Conservation (phyloP, 2,113 vertebrate species). For the Ancistrus triradiatus region DNA sequence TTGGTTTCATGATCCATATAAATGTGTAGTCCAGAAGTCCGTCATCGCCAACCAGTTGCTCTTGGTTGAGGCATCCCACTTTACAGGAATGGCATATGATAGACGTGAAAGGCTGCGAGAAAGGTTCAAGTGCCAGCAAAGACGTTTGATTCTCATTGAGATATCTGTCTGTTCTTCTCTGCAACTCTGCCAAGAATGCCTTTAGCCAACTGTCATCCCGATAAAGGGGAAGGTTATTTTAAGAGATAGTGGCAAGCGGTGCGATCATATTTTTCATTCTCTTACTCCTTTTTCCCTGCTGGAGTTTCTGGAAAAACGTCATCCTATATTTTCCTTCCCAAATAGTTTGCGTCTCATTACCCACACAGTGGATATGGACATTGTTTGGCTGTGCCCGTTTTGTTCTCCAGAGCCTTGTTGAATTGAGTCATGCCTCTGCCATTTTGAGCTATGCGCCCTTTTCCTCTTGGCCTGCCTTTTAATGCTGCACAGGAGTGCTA, state of each 20-base stretch:
- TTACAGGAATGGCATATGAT: conserved; percentile 19
- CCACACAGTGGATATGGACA: neutral
- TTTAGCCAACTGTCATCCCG: conserved; percentile 34
- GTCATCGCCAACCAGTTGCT: conserved; percentile 18
- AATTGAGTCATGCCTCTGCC: conserved; percentile 2
- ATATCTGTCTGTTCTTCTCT: conserved; percentile 33
- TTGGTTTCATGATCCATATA: no score
- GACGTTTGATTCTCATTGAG: conserved; percentile 38
- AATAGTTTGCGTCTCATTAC: conserved; percentile 5
- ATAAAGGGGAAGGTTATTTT: conserved; percentile 32
- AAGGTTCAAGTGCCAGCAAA: conserved; percentile 39
- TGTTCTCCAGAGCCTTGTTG: neutral
- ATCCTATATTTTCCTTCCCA: no score
- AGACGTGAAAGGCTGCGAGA: conserved; percentile 15
- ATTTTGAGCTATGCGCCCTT: neutral
- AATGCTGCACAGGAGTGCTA: conserved; percentile 3
- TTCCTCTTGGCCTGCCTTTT: neutral
- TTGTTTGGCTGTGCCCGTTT: neutral
- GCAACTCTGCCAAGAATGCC: conserved; percentile 26
- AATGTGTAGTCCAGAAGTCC: conserved; percentile 11
- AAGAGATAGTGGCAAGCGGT: conserved; percentile 13
- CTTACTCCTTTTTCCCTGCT: conserved; percentile 4
- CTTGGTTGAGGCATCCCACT: conserved; percentile 3
- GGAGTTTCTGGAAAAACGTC: neutral
- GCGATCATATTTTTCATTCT: neutral